Conservation (phyloP, 2,113 vertebrate genomes). For the Phylloscopus trochilus region DNA sequence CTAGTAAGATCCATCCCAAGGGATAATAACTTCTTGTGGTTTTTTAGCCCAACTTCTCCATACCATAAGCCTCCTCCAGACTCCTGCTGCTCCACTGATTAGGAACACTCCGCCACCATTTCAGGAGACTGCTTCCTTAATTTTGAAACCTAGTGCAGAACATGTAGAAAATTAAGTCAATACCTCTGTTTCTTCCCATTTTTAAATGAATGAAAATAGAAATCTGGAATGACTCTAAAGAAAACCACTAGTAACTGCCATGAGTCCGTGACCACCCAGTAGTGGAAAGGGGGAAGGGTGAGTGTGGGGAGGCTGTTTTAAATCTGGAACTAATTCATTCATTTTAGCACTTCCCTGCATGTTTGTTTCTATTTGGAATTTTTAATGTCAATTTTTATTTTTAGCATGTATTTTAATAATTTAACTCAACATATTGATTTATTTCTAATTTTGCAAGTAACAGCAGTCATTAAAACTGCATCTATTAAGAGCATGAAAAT, state of each 20-base stretch:
- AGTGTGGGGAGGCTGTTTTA: background rate
- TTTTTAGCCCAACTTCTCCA: background rate
- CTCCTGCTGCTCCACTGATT: background rate
- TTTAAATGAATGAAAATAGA: conserved; percentile 52
- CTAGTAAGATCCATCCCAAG: background rate
- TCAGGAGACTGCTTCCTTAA: background rate
- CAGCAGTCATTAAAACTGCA: background rate
- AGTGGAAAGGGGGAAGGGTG: background rate
- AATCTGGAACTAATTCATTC: conserved; percentile 36
- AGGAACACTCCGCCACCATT: background rate
- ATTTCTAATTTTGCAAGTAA: background rate
- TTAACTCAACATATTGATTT: background rate
- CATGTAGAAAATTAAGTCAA: conserved; percentile 26
- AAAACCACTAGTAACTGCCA: conserved; percentile 10
- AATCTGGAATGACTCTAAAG: conserved; percentile 34
- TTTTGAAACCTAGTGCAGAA: conserved; percentile 7
- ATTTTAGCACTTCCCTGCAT: conserved; percentile 4
- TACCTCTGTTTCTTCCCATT: conserved; percentile 32
- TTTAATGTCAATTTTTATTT: conserved; percentile 31
- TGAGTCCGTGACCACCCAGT: conserved; percentile 34
- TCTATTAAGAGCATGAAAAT: background rate
- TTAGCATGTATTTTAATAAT: conserved; percentile 1
- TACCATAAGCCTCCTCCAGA: background rate
- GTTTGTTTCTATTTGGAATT: background rate
- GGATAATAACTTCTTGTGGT: accelerated